Base-by-base conservation (phyloP, 2,888 invertebrate species). In the Ophion ellenae region DNA sequence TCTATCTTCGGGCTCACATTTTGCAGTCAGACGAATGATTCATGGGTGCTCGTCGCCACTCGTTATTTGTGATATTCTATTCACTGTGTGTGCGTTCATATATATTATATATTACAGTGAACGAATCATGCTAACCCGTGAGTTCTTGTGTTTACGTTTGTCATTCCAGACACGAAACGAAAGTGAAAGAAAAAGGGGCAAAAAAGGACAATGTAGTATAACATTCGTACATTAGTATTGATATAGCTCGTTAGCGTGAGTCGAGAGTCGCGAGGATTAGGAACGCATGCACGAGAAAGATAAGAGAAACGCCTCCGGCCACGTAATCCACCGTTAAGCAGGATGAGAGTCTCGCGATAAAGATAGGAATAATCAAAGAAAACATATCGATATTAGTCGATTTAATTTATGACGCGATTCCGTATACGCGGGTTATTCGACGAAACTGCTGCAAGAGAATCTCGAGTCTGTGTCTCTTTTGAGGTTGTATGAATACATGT, bases 291-390 rank as follows among this genome's bases (percentile, higher is more conserved):
- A 63, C 17, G 67, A 76, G 36, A 63, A 40, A 78, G 82, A 86
- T 86, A 84, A 82, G 84, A 82, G 83, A 36, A 87, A 85, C 87
- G 84, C 87, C 85, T 85, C 77, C 78, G 63, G 73, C 78, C 69
- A 64, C 74, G 59, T 75, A 28, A 74, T 78, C 69, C 63, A 76
- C 32, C 66, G 73, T 61, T 67, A 64, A 76, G 63, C 66, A 32
- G 32, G 67, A 81, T 73, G 59, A 75, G 53, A 67, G 20, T 9
- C 67, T 78, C 59, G 53, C 53, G 74, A 74, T 69, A 63, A 75
- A 63, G 81, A 77, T 77, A 81, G 61, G 77, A 14, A 74, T 61
- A 85, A 81, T 69, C 45, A 78, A 81, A 74, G 77, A 70, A 74
- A 67, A 53, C 53, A 17, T 74, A 64, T 75, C 74, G 78, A 74